Percentiles rank a stretch among this genome's conserved stretches.
Evolutionary conservation across 92 coral and sea anemone genomes (phyloP).

Genomic region (Zoanthus solanderi): DNA sequence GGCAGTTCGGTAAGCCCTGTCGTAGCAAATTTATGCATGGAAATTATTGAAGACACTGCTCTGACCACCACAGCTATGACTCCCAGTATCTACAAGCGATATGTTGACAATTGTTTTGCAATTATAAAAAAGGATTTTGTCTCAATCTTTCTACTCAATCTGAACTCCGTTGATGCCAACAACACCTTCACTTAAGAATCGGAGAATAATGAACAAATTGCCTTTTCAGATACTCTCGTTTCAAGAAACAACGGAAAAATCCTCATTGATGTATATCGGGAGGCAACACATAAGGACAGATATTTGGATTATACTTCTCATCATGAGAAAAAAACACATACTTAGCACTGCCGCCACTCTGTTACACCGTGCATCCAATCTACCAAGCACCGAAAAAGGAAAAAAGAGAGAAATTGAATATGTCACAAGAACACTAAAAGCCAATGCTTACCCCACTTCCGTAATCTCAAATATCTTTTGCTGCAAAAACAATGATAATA

Average conservation of each 20-base stretch:
- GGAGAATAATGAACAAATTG: neutral
- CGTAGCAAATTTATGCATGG: slow-evolving; percentile 25
- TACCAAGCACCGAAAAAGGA: slow-evolving; percentile 32
- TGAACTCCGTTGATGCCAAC: neutral
- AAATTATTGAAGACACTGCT: slow-evolving; percentile 25
- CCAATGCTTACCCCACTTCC: slow-evolving; percentile 31
- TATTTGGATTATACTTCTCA: neutral
- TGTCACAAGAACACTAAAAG: neutral
- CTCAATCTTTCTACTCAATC: neutral
- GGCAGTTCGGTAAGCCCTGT: slow-evolving; percentile 39
- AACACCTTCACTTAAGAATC: neutral
- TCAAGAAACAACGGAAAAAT: neutral
- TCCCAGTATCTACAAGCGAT: slow-evolving; percentile 9
- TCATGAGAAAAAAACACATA: neutral
- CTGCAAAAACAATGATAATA: neutral
- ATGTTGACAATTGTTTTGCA: slow-evolving; percentile 1
- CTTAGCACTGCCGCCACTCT: slow-evolving; percentile 10
- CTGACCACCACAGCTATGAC: slow-evolving; percentile 17
- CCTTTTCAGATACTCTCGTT: neutral
- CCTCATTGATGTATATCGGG: neutral
- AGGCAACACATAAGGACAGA: neutral
- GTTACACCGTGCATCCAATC: slow-evolving; percentile 28
- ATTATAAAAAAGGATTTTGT: slow-evolving; percentile 6
- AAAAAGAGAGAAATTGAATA: slow-evolving; percentile 28
- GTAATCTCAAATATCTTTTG: neutral